Evolutionary conservation across 2,113 vertebrate genomes (phyloP), one percentile per base, ranked within the genome.

Genomic region (Pollachius pollachius): DNA sequence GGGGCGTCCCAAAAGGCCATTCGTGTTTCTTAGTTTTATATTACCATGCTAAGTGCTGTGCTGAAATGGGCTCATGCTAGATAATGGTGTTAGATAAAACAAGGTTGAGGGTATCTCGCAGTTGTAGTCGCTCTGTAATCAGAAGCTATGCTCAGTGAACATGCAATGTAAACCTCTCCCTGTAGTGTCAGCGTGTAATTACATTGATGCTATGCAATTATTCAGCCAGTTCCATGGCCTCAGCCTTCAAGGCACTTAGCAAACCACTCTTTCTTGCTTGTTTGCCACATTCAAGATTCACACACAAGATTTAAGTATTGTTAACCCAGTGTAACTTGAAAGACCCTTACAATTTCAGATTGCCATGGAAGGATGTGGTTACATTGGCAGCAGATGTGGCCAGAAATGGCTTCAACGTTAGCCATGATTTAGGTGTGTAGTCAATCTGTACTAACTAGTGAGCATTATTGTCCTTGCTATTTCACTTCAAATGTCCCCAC

Each of bases 321-420:
- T 23, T 23, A 23, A 23, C 11, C 23, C 41, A 12, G 41, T 48
- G 30, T 57, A 5, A 70, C 7, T 66, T 52, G 37, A 13, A 18
- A 68, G 4, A 48, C 59, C 21, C 58, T 62, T 80, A 4, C 54
- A 78, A 80, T 23, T 59, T 25, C 67, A 99, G 97, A 73, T 87
- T 97, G 80, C 85, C 86, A 0, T 99, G 97, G 97, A 92, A 93
- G 0, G 85, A 97, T 78, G 89, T 99, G 61, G 87, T 98, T 89
- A 81, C 92, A 27, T 90, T 95, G 23, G 91, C 82, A 3, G 95
- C 96, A 0, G 65, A 89, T 58, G 92, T 99, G 0, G 97, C 97
- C 72, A 93, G 91, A 85, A 90, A 93, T 9, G 97, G 97, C 74
- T 99, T 99, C 75, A 99, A 98, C 64, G 91, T 98, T 73, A 99